Evolutionary conservation across 2,113 vertebrate genomes (phyloP), one percentile per base, ranked within the genome.

Genomic region (Mobula birostris): DNA sequence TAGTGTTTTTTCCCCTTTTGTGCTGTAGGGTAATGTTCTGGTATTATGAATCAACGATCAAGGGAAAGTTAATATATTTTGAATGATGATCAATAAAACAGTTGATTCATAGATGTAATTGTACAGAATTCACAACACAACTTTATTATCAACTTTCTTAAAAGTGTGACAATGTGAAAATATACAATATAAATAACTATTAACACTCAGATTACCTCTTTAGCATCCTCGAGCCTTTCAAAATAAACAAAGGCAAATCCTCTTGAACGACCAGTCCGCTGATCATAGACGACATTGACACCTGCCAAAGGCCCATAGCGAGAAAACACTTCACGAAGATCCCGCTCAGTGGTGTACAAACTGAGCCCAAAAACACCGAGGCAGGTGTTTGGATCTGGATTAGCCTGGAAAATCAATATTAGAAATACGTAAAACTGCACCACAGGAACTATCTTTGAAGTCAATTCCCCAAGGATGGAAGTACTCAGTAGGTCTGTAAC

Each of bases 211-310:
- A 90, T 94, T 97, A 99, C 98, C 98, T 98, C 98, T 95, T 99
- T 99, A 93, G 98, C 98, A 95, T 99, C 98, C 77, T 98, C 98
- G 94, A 99, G 97, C 95, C 98, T 98, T 95, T 99, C 98, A 95
- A 98, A 99, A 96, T 99, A 98, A 95, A 99, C 98, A 0, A 99
- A 99, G 87, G 98, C 98, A 95, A 99, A 99, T 96, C 98, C 98
- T 90, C 98, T 97, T 94, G 98, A 99, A 91, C 98, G 96, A 7
- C 98, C 98, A 8, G 98, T 99, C 94, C 98, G 97, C 91, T 99
- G 98, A 96, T 99, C 98, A 87, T 99, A 98, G 94, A 99, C 98
- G 56, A 99, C 98, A 83, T 98, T 99, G 95, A 99, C 98, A 80
- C 98, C 98, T 61, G 97, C 97, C 95, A 99, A 96, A 74, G 98